Conservation (phyloP, 2,888 invertebrate genomes). For the Dioctria linearis region DNA sequence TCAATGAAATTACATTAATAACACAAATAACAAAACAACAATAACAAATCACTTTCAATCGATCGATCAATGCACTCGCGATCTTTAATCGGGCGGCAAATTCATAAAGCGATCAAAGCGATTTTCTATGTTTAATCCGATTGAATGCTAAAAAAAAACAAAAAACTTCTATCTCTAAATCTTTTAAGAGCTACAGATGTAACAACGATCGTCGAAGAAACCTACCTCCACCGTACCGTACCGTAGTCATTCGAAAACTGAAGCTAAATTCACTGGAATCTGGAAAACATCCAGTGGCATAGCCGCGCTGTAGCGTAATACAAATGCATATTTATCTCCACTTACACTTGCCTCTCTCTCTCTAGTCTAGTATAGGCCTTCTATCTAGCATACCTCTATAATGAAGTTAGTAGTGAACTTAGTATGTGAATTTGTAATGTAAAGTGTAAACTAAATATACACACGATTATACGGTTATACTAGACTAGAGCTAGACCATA, state of each 20-base stretch:
- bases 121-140: not conserved
- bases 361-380: too few species aligned
- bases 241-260: constrained; percentile 27
- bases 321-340: not conserved
- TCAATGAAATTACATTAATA: not conserved
- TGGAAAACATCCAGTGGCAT: constrained; percentile 34
- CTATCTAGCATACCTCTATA: too few species aligned
- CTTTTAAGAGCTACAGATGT: not conserved
- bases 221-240: constrained; percentile 23
- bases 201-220: not conserved
- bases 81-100: constrained; percentile 18
- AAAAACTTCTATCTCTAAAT: not conserved
- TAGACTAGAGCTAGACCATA: too few species aligned
- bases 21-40: constrained; percentile 5
- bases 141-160: not conserved
- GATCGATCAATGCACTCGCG: constrained; percentile 1
- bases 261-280: constrained; percentile 29
- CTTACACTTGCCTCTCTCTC: constrained; percentile 7
- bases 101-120: not conserved
- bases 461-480: too few species aligned
- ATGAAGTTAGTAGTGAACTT: too few species aligned
- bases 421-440: too few species aligned
- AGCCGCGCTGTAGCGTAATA: not conserved
- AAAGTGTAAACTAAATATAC: too few species aligned
- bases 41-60: constrained; percentile 20